Evolutionary conservation across 2,888 invertebrate species (phyloP), one percentile per base, ranked within the genome.

Genomic region (Trilocha varians): DNA sequence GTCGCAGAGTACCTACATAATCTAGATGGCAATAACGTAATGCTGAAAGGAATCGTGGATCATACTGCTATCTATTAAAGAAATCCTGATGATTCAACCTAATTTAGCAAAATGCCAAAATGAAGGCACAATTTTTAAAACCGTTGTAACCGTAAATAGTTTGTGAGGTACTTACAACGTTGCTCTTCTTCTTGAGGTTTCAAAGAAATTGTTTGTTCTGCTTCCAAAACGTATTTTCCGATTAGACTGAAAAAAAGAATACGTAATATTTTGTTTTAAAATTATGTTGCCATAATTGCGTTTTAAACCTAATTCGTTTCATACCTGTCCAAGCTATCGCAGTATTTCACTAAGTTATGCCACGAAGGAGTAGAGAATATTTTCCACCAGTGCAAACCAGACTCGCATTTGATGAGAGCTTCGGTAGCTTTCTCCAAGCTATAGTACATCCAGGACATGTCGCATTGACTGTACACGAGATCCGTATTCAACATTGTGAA

Each of bases 351-450:
- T 11, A 91, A 72, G 11, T 79, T 78, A 45, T 76, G 86, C 84
- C 88, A 88, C 11, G 88, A 75, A 0, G 89, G 89, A 0, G 91
- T 91, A 13, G 88, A 74, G 34, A 90, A 69, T 38, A 91, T 74
- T 56, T 90, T 88, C 91, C 91, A 91, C 15, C 90, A 59, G 42
- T 90, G 91, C 39, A 91, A 69, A 1, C 91, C 91, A 32, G 87
- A 85, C 59, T 91, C 91, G 56, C 91, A 91, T 47, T 84, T 84
- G 36, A 85, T 70, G 43, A 91, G 85, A 4, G 90, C 89, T 0
- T 85, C 77, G 1, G 88, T 89, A 0, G 90, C 90, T 15, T 79
- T 83, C 25, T 68, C 75, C 35, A 91, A 60, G 13, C 88, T 88
- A 39, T 88, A 84, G 50, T 90, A 82, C 41, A 91, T 69, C 72